phyloP scores from a whole-genome alignment of 2,797 vertebrate species.

The Aphelocoma californica region DNA sequence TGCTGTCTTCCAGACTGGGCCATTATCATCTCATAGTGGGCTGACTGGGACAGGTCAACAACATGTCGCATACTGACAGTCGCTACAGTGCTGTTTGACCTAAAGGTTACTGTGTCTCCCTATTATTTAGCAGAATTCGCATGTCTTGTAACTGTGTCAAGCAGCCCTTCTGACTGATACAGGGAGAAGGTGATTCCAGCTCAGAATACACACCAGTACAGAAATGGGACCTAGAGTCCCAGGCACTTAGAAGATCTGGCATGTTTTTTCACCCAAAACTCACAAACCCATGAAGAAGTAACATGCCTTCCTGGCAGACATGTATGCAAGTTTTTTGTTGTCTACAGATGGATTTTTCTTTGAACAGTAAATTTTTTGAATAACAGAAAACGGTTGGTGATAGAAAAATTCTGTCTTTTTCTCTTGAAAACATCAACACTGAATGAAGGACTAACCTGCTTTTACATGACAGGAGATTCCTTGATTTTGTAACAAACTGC shows the following conservation, averaged over 20 bases:
- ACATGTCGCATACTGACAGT: neutral
- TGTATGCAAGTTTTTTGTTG: neutral
- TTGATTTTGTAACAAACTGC: neutral
- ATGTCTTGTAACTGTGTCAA: neutral
- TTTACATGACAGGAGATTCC: neutral
- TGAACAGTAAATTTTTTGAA: neutral
- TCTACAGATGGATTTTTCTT: neutral
- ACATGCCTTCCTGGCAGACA: neutral
- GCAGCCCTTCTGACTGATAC: neutral
- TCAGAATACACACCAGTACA: neutral
- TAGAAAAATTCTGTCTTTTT: neutral
- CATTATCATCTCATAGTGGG: neutral
- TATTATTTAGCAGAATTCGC: neutral
- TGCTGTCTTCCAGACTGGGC: neutral
- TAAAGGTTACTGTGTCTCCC: neutral
- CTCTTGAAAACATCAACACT: neutral
- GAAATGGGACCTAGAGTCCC: neutral
- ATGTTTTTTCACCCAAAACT: neutral
- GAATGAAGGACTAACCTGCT: neutral
- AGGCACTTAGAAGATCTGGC: neutral
- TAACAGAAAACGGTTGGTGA: neutral
- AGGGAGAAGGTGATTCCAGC: neutral
- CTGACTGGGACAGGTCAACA: neutral
- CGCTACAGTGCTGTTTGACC: neutral
- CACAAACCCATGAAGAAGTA: neutral